Conservation (phyloP, 1,140 invertebrate species). For the Heliconius hewitsoni region DNA sequence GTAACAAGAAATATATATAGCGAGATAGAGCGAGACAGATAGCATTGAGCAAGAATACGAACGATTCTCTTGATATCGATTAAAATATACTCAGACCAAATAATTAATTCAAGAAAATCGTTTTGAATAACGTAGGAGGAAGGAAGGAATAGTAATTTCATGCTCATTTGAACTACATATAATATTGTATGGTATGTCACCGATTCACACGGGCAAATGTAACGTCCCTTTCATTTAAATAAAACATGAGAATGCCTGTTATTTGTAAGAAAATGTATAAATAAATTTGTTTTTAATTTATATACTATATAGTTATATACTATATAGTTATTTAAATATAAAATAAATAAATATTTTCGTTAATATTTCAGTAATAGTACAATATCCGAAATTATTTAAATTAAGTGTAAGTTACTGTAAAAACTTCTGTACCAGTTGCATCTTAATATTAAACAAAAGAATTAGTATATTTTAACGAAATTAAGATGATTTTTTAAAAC, state of each 20-base stretch:
- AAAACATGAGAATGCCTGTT: slow-evolving; percentile 59
- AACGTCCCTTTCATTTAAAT: slow-evolving; percentile 18
- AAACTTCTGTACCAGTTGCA: not conserved
- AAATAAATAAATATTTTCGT: not conserved
- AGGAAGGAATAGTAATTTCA: slow-evolving; percentile 60
- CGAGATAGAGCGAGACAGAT: slow-evolving; percentile 16
- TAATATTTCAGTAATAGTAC: not conserved
- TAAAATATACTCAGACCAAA: not conserved
- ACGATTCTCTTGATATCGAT: slow-evolving; percentile 8
- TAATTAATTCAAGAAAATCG: not conserved
- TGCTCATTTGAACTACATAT: slow-evolving; percentile 69
- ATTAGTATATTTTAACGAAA: not conserved
- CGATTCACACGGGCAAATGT: slow-evolving; percentile 75
- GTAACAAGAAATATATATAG: not conserved
- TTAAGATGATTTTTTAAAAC: not conserved
- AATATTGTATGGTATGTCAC: slow-evolving; percentile 55
- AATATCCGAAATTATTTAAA: not conserved
- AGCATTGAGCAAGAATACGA: slow-evolving; percentile 1
- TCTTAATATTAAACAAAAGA: too few relatives aligned
- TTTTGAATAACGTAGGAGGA: not conserved
- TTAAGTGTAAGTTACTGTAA: not conserved
- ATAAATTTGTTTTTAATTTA: not conserved
- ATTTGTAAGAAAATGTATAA: slow-evolving; percentile 18
- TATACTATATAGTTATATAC: not conserved
- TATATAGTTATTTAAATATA: not conserved